Percentiles rank a stretch among this genome's conserved stretches.
Conservation (phyloP, 2,797 vertebrate genomes). For the Micrastur ruficollis region DNA sequence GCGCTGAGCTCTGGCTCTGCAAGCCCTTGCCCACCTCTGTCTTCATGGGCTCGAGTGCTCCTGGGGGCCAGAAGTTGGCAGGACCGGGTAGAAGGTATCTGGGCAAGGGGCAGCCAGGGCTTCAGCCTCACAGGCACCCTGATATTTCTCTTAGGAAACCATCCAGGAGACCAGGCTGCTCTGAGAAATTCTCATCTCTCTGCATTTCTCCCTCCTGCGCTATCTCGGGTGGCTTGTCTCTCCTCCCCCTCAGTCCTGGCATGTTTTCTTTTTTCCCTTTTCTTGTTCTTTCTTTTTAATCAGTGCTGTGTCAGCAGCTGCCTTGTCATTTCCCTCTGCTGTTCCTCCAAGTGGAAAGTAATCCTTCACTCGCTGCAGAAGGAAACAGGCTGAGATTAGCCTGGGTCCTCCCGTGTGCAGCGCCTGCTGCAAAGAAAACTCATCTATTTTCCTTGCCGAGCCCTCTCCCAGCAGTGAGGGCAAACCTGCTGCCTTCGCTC, state of each 20-base stretch:
- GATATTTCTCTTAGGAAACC: background rate
- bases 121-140: background rate
- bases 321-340: background rate
- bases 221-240: background rate
- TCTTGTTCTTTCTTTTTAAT: background rate
- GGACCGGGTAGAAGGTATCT: background rate
- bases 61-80: accelerated
- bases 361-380: slow-evolving; percentile 1
- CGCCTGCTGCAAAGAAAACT: background rate
- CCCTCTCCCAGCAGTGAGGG: background rate
- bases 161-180: background rate
- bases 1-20: background rate
- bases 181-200: background rate
- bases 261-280: background rate
- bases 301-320: slow-evolving; percentile 54
- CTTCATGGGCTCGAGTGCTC: background rate
- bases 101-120: background rate
- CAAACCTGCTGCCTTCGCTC: background rate
- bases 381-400: slow-evolving; percentile 18
- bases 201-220: accelerated
- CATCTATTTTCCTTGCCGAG: background rate
- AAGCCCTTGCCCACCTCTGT: background rate
- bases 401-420: background rate
- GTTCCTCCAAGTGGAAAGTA: slow-evolving; percentile 13
- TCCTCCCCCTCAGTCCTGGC: background rate